Evolutionary conservation across 2,888 invertebrate species (phyloP), one percentile per base, ranked within the genome.

Genomic region (Luffia ferchaultella): DNA sequence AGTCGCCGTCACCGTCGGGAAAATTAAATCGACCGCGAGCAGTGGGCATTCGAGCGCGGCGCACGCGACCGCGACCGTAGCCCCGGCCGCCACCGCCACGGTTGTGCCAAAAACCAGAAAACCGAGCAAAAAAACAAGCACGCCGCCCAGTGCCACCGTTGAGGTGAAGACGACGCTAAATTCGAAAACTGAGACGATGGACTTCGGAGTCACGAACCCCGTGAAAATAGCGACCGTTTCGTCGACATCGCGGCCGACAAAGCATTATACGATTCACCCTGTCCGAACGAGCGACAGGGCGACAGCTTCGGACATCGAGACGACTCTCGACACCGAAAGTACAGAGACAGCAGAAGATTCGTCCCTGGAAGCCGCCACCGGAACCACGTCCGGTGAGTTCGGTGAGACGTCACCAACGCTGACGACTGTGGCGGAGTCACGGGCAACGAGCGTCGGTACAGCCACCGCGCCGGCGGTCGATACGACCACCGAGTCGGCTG

Each of bases 251-350:
- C 70, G 76, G 51, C 79, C 87, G 46, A 78, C 85, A 52, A 82
- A 85, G 60, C 79, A 82, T 59, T 87, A 87, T 57, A 84, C 86
- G 47, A 87, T 87, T 54, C 77, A 84, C 59, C 77, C 76, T 53
- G 56, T 73, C 53, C 69, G 79, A 50, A 79, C 75, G 20, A 77
- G 80, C 53, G 74, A 72, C 56, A 71, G 73, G 54, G 73, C 73
- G 30, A 73, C 74, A 20, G 66, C 68, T 49, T 71, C 70, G 63
- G 85, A 75, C 62, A 86, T 76, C 59, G 84, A 76, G 65, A 82
- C 70, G 57, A 85, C 75, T 62, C 70, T 68, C 64, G 85, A 67
- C 68, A 70, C 61, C 17, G 86, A 75, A 62, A 86, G 73, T 64
- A 85, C 80, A 65, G 86, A 75, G 67, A 82, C 76, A 48, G 83